Evolutionary conservation across 2,888 invertebrate species (phyloP).

Genomic region (Stramonita haemastoma): DNA sequence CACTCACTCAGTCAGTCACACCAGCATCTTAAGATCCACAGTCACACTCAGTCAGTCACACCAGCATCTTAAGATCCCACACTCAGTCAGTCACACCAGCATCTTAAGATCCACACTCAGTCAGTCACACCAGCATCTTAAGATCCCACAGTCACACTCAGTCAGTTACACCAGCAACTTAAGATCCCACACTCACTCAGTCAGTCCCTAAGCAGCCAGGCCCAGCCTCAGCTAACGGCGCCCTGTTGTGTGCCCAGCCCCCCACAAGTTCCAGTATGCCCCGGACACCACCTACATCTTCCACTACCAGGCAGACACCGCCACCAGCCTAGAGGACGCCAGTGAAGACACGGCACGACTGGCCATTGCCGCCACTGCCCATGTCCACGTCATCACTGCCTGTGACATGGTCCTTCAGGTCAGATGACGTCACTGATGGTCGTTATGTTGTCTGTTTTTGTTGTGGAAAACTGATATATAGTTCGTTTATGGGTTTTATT

Average conservation of each 20-base stretch:
- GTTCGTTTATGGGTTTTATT: not conserved
- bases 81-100: not conserved
- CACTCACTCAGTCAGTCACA: not conserved
- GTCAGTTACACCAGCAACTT: too few species aligned
- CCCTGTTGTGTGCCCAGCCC: conserved; percentile 51
- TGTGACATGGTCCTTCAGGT: conserved; percentile 13
- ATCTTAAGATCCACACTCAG: not conserved
- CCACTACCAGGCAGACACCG: conserved; percentile 84
- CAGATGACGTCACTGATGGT: not conserved
- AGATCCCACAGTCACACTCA: too few species aligned
- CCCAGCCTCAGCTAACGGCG: conserved; percentile 85
- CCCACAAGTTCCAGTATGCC: conserved; percentile 77
- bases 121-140: not conserved
- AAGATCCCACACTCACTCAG: not conserved
- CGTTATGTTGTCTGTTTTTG: too few species aligned
- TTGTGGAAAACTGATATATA: not conserved
- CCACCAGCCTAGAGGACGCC: conserved; percentile 84
- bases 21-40: not conserved
- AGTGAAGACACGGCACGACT: conserved; percentile 78
- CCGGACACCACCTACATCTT: conserved; percentile 88
- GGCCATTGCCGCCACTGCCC: conserved; percentile 75
- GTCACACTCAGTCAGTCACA: not conserved
- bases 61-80: not conserved
- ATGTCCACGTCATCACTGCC: conserved; percentile 72
- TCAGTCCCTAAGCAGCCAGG: too few species aligned